Conservation (phyloP, 1,140 invertebrate species). For the Musca vetustissima region DNA sequence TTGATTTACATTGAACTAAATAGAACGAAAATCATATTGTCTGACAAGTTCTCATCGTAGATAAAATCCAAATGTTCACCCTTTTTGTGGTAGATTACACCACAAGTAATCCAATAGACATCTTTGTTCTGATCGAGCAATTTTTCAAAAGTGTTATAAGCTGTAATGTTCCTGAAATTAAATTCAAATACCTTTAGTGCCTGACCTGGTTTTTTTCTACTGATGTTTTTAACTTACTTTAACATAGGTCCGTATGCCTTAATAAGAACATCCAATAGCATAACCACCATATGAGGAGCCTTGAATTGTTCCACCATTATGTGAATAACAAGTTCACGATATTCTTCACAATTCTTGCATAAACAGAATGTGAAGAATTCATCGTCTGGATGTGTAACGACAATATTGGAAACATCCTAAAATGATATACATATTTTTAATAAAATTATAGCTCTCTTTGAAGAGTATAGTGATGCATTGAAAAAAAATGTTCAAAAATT, state of each 20-base stretch:
- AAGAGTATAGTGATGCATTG: too few species aligned
- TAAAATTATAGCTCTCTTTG: too few species aligned
- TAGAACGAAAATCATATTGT: conserved; percentile 55
- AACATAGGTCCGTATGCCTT: conserved; percentile 52
- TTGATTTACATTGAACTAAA: conserved; percentile 51
- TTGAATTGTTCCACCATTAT: conserved; percentile 55
- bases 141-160: conserved; percentile 54
- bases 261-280: conserved; percentile 50
- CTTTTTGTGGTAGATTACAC: conserved; percentile 51
- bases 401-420: conserved; percentile 45
- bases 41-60: conserved; percentile 51
- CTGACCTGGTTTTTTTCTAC: too few species aligned
- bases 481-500: too few species aligned
- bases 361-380: conserved; percentile 54
- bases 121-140: conserved; percentile 51
- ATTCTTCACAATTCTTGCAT: conserved; percentile 53
- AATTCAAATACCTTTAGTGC: too few species aligned
- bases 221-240: conserved; percentile 36
- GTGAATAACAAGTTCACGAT: conserved; percentile 52
- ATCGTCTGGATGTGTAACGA: conserved; percentile 48
- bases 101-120: conserved; percentile 53
- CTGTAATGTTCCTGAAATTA: conserved; percentile 46
- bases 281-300: conserved; percentile 52
- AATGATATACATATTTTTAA: too few species aligned
- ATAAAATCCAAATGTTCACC: conserved; percentile 54